Percentiles rank a stretch among this genome's conserved stretches.
Evolutionary conservation across 2,113 vertebrate species (phyloP).

Genomic region (Brevimyrus niger): DNA sequence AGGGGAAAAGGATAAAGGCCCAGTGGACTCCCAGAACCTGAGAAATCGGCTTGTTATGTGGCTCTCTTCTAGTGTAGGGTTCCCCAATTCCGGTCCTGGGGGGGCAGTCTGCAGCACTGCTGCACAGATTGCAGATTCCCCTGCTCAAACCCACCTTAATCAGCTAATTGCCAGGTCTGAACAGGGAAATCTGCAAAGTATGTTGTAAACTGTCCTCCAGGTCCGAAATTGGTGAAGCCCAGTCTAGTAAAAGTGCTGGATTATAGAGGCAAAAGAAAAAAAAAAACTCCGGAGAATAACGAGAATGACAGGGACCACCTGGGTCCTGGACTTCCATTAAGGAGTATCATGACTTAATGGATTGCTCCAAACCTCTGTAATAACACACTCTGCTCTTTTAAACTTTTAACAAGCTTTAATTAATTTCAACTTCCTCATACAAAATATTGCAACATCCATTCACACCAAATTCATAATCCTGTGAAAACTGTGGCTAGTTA

Average conservation of each 20-base stretch:
- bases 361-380: not conserved
- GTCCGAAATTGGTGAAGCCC: not conserved
- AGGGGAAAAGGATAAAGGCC: not conserved
- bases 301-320: not conserved
- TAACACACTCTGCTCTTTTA: not conserved
- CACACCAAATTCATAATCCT: not conserved
- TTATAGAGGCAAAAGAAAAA: not conserved
- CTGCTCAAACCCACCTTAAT: not conserved
- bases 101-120: not conserved
- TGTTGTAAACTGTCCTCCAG: not conserved
- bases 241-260: not conserved
- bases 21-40: not conserved
- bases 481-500: not conserved
- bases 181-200: not conserved
- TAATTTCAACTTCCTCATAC: not conserved
- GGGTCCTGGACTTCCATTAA: not conserved
- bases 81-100: not conserved
- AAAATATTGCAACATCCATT: not conserved
- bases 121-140: not conserved
- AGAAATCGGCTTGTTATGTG: not conserved
- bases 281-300: not conserved
- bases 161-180: not conserved
- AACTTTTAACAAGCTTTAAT: not conserved
- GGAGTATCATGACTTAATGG: not conserved
- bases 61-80: not conserved